Base-by-base conservation (phyloP, 2,113 vertebrate species). In the Ahaetulla prasina region DNA sequence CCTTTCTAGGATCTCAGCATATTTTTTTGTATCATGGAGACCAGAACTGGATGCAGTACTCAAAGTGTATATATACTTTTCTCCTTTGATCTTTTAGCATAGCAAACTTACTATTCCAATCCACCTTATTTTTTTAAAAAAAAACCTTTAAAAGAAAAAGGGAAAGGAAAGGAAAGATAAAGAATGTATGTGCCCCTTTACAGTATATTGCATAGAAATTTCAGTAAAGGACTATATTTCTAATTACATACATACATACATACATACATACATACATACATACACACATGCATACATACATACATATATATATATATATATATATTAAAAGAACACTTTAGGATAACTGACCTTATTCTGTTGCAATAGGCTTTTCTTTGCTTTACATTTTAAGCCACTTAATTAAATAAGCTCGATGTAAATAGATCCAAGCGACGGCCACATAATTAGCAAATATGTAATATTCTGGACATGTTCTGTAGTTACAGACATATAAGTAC, bases 401-500 rank as follows among this genome's bases (percentile, higher is more conserved):
- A 63, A 9, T 43, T 60, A 14, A 43, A 35, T 9, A 1, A 92
- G 22, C 9, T 20, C 3, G 5, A 0, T 53, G 3, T 43, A 20
- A 84, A 3, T 9, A 45, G 16, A 60, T 1, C 25, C 16, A 12
- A 45, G 1, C 0, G 11, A 0, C 45, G 91, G 7, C 0, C 23
- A 18, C 0, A 1, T 45, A 16, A 45, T 89, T 35, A 89, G 68
- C 45, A 85, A 80, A 22, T 57, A n/a, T 92, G 10, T 63, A 30
- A 30, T 39, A 53, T 52, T 22, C 54, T 52, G 89, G 27, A 30
- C 49, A 12, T 63, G 14, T 87, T 68, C 47, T 92, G 25, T 53
- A 95, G 12, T 6, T 0, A 0, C 8, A 55, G n/a, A 0, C 39
- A 22, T 14, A 87, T 23, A 20, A 9, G 20, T 53, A 14, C 23